Evolutionary conservation across 2,113 vertebrate species (phyloP).

Genomic region (Panurus biarmicus): DNA sequence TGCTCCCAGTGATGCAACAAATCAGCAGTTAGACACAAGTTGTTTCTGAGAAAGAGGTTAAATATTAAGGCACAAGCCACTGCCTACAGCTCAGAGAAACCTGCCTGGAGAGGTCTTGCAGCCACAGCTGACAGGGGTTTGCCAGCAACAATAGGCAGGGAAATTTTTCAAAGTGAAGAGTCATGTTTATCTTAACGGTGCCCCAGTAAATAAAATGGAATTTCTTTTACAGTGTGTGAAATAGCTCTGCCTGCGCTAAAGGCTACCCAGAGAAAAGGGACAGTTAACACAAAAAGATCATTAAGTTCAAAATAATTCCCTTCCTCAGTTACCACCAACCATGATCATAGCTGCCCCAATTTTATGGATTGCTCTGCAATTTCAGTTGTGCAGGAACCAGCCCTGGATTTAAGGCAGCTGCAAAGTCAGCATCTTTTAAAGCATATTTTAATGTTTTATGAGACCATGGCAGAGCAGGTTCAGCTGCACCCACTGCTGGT

Average conservation of each 20-base stretch:
- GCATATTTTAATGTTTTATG: not conserved
- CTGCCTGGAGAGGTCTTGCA: not conserved
- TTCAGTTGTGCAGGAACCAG: not conserved
- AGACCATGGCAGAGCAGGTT: not conserved
- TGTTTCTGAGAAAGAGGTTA: not conserved
- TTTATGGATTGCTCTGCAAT: not conserved
- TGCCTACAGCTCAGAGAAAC: not conserved
- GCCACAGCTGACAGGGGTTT: not conserved
- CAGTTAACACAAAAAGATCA: not conserved
- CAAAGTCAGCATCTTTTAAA: not conserved
- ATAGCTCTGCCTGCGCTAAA: not conserved
- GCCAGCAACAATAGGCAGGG: not conserved
- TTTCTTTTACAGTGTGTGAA: not conserved
- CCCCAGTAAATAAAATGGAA: not conserved
- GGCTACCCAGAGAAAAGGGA: not conserved
- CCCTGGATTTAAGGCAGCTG: not conserved
- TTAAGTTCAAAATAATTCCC: not conserved
- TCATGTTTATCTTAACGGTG: not conserved
- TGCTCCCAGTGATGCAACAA: not conserved
- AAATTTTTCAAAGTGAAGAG: not conserved
- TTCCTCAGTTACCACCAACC: not conserved
- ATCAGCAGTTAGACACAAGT: not conserved
- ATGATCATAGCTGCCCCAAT: not conserved
- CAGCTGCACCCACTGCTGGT: slow-evolving; percentile 33
- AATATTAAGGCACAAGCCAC: not conserved